Evolutionary conservation across 1,140 invertebrate genomes (phyloP).

Genomic region (Bombyx mandarina): DNA sequence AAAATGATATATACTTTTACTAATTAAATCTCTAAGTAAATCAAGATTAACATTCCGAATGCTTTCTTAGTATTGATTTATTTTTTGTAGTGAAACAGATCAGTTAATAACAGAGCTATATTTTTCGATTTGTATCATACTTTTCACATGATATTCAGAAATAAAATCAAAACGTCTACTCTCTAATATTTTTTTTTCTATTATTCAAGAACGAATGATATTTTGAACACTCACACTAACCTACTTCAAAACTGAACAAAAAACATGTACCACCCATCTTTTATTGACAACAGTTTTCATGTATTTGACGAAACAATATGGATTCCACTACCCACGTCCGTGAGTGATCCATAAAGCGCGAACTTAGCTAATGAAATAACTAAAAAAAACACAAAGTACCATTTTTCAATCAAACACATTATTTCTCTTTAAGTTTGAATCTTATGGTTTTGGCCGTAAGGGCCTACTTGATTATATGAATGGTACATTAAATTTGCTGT

Average conservation of each 20-base stretch:
- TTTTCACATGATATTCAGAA: too few species aligned
- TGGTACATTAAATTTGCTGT: slow-evolving; percentile 12
- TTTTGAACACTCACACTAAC: slow-evolving; percentile 2
- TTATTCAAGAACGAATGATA: neutral
- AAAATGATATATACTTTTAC: neutral
- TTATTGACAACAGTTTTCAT: slow-evolving; percentile 63
- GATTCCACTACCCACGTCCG: slow-evolving; percentile 35
- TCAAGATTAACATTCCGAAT: too few species aligned
- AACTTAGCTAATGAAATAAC: slow-evolving; percentile 66
- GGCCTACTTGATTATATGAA: slow-evolving; percentile 13
- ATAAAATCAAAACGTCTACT: too few species aligned
- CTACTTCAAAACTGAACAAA: slow-evolving; percentile 13
- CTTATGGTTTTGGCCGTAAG: slow-evolving; percentile 16
- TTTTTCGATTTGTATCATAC: too few species aligned
- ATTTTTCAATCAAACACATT: neutral
- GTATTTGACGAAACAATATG: slow-evolving; percentile 65
- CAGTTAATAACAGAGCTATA: too few species aligned
- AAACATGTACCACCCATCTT: slow-evolving; percentile 47
- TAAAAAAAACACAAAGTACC: slow-evolving; percentile 52
- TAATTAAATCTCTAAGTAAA: too few species aligned
- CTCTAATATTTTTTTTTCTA: too few species aligned
- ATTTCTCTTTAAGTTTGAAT: slow-evolving; percentile 3
- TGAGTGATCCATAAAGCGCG: slow-evolving; percentile 63
- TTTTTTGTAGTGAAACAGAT: too few species aligned
- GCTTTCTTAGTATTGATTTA: too few species aligned